phyloP scores from a whole-genome alignment of 2,797 vertebrate genomes.

The Tympanoctomys barrerae region DNA sequence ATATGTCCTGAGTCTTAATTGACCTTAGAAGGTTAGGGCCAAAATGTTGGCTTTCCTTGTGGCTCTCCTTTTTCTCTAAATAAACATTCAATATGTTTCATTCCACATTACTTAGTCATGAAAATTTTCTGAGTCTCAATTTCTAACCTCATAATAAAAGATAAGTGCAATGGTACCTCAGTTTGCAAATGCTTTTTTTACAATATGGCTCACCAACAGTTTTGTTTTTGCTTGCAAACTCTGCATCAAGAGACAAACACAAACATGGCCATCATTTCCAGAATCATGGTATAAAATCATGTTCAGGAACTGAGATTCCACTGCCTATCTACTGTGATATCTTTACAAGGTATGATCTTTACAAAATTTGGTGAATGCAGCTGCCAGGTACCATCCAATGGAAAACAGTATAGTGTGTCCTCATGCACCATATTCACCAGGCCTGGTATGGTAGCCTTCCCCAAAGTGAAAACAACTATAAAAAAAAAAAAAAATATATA shows the following conservation, averaged over 20 bases:
- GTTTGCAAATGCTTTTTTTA: not conserved
- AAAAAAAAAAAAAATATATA: not conserved
- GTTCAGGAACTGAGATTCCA: not conserved
- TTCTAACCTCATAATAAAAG: not conserved
- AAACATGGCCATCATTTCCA: not conserved
- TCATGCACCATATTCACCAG: not conserved
- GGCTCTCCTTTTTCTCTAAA: not conserved
- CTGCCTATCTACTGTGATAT: not conserved
- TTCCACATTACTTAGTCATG: not conserved
- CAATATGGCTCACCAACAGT: not conserved
- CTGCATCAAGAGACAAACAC: not conserved
- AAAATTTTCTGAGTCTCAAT: not conserved
- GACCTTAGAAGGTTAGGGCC: no score
- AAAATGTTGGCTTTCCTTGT: no score
- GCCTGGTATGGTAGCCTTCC: not conserved
- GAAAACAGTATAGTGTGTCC: not conserved
- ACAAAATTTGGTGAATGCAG: not conserved
- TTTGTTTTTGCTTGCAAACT: not conserved
- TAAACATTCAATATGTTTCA: not conserved
- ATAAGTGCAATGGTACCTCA: not conserved
- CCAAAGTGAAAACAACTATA: not conserved
- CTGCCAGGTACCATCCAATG: not conserved
- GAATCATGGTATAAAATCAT: not conserved
- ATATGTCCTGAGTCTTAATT: no score
- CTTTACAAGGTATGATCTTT: not conserved